A percentile compares a stretch with the other conserved stretches of the same genome.
Evolutionary conservation across 2,113 vertebrate genomes (phyloP).

Genomic region (Noctilio leporinus): DNA sequence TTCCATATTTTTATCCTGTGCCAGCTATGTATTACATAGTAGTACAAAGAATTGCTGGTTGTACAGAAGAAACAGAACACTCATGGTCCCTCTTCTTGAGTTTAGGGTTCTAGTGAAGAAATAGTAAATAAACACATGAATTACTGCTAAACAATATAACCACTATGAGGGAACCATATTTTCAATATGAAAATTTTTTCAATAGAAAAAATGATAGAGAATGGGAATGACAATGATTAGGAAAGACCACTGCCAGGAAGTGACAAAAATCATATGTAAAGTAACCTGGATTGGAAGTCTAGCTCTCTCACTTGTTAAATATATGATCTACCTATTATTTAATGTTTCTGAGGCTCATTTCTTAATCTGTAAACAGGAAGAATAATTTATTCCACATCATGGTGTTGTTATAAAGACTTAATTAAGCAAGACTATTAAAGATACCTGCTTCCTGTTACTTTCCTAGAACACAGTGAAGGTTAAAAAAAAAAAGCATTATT

Average conservation of each 20-base stretch:
- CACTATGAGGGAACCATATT: not conserved
- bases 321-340: not conserved
- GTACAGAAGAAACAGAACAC: not conserved
- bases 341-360: not conserved
- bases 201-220: not conserved
- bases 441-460: not conserved
- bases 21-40: not conserved
- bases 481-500: not conserved
- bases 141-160: not conserved
- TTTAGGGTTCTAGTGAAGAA: not conserved
- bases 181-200: too few relatives aligned
- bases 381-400: not conserved
- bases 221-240: not conserved
- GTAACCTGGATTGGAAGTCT: not conserved
- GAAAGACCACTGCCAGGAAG: not conserved
- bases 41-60: not conserved
- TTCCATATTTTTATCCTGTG: not conserved
- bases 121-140: not conserved
- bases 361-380: not conserved
- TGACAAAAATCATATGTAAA: not conserved
- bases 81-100: not conserved
- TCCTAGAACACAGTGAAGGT: not conserved
- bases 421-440: constrained; percentile 17
- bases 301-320: not conserved
- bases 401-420: not conserved